phyloP scores from a whole-genome alignment of 2,113 vertebrate genomes.

The Scalopus aquaticus region DNA sequence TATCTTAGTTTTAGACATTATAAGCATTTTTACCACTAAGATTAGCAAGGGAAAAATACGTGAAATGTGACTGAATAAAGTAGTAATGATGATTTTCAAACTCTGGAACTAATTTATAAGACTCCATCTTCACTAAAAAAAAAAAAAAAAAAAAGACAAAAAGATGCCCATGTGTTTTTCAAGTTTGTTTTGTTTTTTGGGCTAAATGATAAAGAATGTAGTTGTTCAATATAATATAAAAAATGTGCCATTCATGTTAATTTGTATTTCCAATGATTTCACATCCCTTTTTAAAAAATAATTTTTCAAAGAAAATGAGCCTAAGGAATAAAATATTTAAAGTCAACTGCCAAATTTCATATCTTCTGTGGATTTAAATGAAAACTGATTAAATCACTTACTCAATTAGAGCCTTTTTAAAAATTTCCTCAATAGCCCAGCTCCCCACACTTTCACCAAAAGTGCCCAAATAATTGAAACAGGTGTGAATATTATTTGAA shows the following conservation, averaged over 20 bases:
- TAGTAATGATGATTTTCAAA: constrained; percentile 10
- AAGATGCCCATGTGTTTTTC: background rate
- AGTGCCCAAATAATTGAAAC: background rate
- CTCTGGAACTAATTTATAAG: background rate
- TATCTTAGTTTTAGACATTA: constrained; percentile 7
- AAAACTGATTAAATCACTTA: constrained; percentile 9
- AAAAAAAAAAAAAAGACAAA: background rate
- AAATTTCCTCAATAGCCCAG: background rate
- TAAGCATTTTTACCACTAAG: background rate
- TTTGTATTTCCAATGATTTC: constrained; percentile 26
- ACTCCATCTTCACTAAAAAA: background rate
- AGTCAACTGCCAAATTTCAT: constrained; percentile 26
- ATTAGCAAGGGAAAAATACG: background rate
- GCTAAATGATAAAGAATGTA: background rate
- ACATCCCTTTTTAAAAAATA: background rate
- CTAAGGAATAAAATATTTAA: constrained; percentile 12
- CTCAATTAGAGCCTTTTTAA: background rate
- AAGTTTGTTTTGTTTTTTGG: constrained; percentile 24
- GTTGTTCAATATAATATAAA: background rate
- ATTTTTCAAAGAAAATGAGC: background rate
- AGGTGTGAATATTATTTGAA: background rate
- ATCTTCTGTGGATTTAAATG: background rate
- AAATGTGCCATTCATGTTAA: background rate
- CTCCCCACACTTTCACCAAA: background rate
- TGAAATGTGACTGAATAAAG: background rate